phyloP scores from a whole-genome alignment of 2,797 vertebrate genomes.

The Lutjanus campechanus region DNA sequence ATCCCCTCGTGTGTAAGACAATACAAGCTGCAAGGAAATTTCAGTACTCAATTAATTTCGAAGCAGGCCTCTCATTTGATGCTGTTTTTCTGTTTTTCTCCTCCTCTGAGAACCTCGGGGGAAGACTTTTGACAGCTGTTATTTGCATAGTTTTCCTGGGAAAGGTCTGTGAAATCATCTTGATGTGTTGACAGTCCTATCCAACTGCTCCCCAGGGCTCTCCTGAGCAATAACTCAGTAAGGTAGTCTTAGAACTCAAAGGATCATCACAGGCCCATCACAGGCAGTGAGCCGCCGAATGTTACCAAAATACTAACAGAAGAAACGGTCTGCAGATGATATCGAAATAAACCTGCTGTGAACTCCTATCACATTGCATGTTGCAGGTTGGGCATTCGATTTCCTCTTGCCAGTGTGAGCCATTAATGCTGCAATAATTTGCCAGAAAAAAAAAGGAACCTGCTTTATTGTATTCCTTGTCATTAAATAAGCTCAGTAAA shows the following conservation, averaged over 20 bases:
- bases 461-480: neutral
- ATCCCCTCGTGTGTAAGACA: slow-evolving; percentile 54
- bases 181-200: slow-evolving; percentile 66
- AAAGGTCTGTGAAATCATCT: slow-evolving; percentile 62
- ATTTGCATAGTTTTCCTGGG: slow-evolving; percentile 60
- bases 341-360: slow-evolving; percentile 18
- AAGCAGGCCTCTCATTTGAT: slow-evolving; percentile 48
- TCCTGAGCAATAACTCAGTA: slow-evolving; percentile 41
- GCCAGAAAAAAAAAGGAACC: slow-evolving; percentile 2
- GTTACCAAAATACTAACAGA: slow-evolving; percentile 4
- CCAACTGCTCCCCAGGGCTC: slow-evolving; percentile 45
- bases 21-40: slow-evolving; percentile 65
- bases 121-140: slow-evolving; percentile 66
- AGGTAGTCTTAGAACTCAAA: slow-evolving; percentile 34
- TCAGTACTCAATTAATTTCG: slow-evolving; percentile 63
- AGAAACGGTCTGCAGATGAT: slow-evolving; percentile 18
- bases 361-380: slow-evolving; percentile 5
- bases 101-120: slow-evolving; percentile 32
- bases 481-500: neutral
- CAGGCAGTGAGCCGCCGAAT: slow-evolving; percentile 17
- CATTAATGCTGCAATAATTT: slow-evolving; percentile 11
- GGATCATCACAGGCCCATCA: slow-evolving; percentile 40
- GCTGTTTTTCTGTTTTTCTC: slow-evolving; percentile 48
- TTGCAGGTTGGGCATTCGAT: slow-evolving; percentile 16
- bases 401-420: neutral